Conservation (phyloP, 2,888 invertebrate genomes). For the Polylopha cassiicola region DNA sequence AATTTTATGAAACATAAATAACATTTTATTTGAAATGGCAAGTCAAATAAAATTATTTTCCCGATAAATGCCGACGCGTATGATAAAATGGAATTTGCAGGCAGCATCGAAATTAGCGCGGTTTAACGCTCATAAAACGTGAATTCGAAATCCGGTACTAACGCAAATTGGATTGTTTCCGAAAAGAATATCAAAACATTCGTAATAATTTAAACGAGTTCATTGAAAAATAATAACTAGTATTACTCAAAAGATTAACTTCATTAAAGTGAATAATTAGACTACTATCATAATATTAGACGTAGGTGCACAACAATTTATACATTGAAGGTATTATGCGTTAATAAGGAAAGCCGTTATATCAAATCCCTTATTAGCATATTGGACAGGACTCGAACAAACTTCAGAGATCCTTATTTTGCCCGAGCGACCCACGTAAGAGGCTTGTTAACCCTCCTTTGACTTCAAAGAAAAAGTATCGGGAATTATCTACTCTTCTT, state of each 20-base stretch:
- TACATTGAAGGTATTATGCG: too few species aligned
- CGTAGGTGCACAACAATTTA: too few species aligned
- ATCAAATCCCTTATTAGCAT: slow-evolving; percentile 14
- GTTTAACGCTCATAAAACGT: slow-evolving; percentile 39
- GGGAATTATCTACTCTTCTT: slow-evolving; percentile 14
- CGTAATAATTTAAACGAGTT: slow-evolving; percentile 4
- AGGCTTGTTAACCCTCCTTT: slow-evolving; percentile 20
- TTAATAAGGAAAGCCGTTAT: slow-evolving; percentile 3
- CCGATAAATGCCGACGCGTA: slow-evolving; percentile 13
- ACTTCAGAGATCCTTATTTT: slow-evolving; percentile 16
- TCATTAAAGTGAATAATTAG: too few species aligned
- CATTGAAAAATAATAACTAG: too few species aligned
- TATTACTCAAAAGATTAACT: too few species aligned
- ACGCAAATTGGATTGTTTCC: slow-evolving; percentile 13
- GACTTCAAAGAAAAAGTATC: slow-evolving; percentile 20
- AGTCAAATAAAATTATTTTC: slow-evolving; percentile 10
- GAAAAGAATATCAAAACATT: slow-evolving; percentile 12
- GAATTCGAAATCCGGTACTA: slow-evolving; percentile 34
- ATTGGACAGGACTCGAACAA: slow-evolving; percentile 5
- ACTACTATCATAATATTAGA: too few species aligned
- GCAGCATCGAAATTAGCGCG: slow-evolving; percentile 36
- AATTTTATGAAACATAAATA: too few species aligned
- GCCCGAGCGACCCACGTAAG: slow-evolving; percentile 12
- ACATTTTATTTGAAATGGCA: too few species aligned
- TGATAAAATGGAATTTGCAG: slow-evolving; percentile 26